Evolutionary conservation across 2,888 invertebrate species (phyloP).

Genomic region (Branchellion lobata): DNA sequence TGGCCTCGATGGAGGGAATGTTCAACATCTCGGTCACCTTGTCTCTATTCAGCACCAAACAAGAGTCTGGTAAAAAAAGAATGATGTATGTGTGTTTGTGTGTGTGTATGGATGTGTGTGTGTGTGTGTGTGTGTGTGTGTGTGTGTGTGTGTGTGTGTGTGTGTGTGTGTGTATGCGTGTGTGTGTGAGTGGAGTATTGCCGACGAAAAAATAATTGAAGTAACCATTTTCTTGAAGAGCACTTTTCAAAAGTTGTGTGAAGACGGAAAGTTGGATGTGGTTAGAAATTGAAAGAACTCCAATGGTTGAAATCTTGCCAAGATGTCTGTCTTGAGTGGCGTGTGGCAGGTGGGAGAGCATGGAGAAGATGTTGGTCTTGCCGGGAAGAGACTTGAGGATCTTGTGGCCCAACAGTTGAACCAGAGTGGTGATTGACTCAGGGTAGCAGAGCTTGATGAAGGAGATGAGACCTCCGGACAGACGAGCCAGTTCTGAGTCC

Average conservation of each 20-base stretch:
- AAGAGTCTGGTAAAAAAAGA: too few species aligned
- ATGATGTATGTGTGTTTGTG: too few species aligned
- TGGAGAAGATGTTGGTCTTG: constrained; percentile 40
- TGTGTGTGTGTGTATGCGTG: too few species aligned
- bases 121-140: too few species aligned
- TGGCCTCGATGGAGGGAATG: constrained; percentile 21
- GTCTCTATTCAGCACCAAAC: constrained; percentile 22
- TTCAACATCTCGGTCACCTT: constrained; percentile 25
- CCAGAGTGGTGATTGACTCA: constrained; percentile 38
- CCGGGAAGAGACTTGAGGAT: constrained; percentile 39
- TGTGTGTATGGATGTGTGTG: too few species aligned
- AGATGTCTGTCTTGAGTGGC: constrained; percentile 26
- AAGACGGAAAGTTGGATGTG: constrained; percentile 15
- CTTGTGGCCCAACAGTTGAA: constrained; percentile 41
- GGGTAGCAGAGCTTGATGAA: constrained; percentile 43
- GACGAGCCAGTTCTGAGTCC: constrained; percentile 41
- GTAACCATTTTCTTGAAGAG: constrained; percentile 27
- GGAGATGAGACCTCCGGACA: constrained; percentile 36
- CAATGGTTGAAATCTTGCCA: constrained; percentile 41
- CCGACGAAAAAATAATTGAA: background rate
- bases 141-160: too few species aligned
- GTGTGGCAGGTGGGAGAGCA: constrained; percentile 27
- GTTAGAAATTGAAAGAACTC: constrained; percentile 35
- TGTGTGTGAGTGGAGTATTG: too few species aligned
- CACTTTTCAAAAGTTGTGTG: constrained; percentile 10